Base-by-base conservation (phyloP, 64 coral and sea anemone genomes). In the Catalaphyllia jardinei region DNA sequence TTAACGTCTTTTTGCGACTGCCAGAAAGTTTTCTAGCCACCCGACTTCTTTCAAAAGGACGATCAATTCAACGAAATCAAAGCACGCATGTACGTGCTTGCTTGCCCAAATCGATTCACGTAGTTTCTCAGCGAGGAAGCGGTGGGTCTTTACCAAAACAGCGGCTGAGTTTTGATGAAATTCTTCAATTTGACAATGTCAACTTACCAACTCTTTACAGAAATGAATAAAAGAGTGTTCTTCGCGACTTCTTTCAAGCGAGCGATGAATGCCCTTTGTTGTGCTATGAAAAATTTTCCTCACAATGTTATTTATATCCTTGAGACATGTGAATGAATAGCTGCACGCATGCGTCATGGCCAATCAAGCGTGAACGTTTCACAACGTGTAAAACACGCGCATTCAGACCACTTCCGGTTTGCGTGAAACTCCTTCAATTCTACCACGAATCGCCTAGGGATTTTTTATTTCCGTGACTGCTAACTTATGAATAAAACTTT, bases 271-370 rank as follows among this genome's bases (percentile, higher is more conserved):
- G 83, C 72, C 81, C 90, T 92, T 92, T 92, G 90, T 92, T 92
- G 60, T 92, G 73, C 31, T 79, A 59, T 25, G 74, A 87, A 91
- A 87, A 87, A 52, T 86, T 79, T 87, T 60, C 31, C 35, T 79
- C 67, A 31, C 81, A 85, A 85, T 77, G 84, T 80, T 92, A 92
- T 92, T 92, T 92, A 92, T 92, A 92, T 92, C 90, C 64, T 74
- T 31, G 72, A 78, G 33, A 85, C 29, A 77, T 55, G 59, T 69
- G 46, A 74, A 73, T 74, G 75, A 73, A 61, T 2, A 15, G 4
- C 20, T 20, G 19, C 22, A 50, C 90, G 90, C 90, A 92, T 92
- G 90, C 90, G 83, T 74, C 5, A 18, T 62, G 30, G 20, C 31
- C 67, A 57, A 7, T 92, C 83, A 79, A 92, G 82, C 90, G 84